Base-by-base conservation (phyloP, 2,888 invertebrate genomes). In the Diaphora mendica region DNA sequence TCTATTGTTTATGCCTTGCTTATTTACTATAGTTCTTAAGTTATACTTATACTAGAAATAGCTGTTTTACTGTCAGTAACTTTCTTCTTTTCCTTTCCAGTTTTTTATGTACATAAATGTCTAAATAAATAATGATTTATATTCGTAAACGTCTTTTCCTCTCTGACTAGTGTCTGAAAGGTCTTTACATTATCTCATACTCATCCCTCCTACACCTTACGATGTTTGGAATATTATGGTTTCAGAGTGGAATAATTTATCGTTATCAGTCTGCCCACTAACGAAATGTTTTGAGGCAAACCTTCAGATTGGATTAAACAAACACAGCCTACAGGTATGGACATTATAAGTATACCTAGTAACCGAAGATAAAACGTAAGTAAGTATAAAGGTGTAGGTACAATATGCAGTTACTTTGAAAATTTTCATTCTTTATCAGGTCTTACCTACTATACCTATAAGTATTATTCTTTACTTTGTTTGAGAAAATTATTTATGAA, bases 201-300 rank as follows among this genome's bases (percentile, higher is more conserved):
- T 55, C 51, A 55, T 82, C 82, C 81, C 79, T 81, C 86, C 85
- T 85, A 87, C 85, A 84, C 82, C 80, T 75, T 70, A 77, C 84
- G 75, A 79, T 85, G 83, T 83, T 89, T 78, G 75, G 81, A 84
- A 85, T 87, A 89, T 89, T 87, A 88, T 86, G 87, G 83, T 82
- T 55, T n/a, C 42, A 79, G 81, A 85, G 84, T 83, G 82, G 86
- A 86, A 90, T 89, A 91, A 91, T 92, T 91, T 92, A 92, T 91
- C 86, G 89, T 88, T 86, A 87, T 85, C 82, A 86, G 83, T 80
- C 84, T 86, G 82, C 84, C 82, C 86, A 82, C 82, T 79, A 80
- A 78, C 76, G 83, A 88, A 87, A 80, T 86, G 79, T 86, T 88
- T 86, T 78, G 74, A 75, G 77, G 80, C 81, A 13, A 26, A 26